These are phyloP conservation scores for Orthosia cruda DNA, from an alignment of 2,888 invertebrate species.

Conservation along the genomic window DNA sequence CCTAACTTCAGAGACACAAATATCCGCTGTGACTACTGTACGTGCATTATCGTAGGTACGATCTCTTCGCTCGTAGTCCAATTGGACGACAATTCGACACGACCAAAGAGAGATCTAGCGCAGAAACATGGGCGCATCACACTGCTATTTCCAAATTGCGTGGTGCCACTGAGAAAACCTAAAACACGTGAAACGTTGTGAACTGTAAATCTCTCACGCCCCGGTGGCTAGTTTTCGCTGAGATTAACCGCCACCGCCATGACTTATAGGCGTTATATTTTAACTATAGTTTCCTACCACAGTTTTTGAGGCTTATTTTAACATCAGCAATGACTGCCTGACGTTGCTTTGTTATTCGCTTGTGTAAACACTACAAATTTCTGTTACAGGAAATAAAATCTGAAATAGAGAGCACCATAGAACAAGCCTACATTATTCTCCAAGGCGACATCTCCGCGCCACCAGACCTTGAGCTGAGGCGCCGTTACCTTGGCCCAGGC, in stretches of 20 bases:
- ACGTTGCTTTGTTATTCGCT: neutral
- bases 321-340: neutral
- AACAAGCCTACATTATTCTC: conserved; percentile 90
- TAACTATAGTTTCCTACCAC: neutral
- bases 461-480: conserved; percentile 86
- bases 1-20: too few species aligned
- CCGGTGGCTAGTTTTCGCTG: neutral
- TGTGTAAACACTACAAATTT: conserved; percentile 4
- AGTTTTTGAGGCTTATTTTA: neutral
- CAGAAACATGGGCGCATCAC: neutral
- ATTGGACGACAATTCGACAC: too few species aligned
- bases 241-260: neutral
- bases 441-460: conserved; percentile 91
- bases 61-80: too few species aligned
- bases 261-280: neutral
- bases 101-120: too few species aligned
- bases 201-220: too few species aligned
- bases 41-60: too few species aligned
- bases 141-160: neutral
- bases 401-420: conserved; percentile 89
- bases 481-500: conserved; percentile 87
- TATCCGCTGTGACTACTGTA: too few species aligned
- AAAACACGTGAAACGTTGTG: neutral
- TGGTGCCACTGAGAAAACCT: neutral
- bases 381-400: conserved; percentile 86